A percentile compares a stretch with the other conserved stretches of the same genome.
Conservation (phyloP, 2,888 invertebrate genomes). For the Eretmocerus hayati region DNA sequence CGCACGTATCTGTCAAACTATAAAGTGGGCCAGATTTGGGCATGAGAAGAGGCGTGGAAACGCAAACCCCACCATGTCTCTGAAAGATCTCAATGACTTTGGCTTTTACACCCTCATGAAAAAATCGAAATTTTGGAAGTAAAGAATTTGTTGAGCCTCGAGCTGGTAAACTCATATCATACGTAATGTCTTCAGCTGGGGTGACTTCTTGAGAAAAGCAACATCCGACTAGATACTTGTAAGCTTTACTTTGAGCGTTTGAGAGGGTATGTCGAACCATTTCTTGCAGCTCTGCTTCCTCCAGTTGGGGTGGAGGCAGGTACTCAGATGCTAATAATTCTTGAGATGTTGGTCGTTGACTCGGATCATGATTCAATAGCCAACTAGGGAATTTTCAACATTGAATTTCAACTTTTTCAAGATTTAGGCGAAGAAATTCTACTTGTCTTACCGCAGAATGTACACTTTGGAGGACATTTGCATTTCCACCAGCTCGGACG, state of each 20-base stretch:
- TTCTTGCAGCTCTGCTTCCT: constrained; percentile 77
- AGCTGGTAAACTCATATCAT: constrained; percentile 59
- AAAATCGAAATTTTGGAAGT: constrained; percentile 23
- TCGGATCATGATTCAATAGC: constrained; percentile 80
- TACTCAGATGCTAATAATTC: constrained; percentile 76
- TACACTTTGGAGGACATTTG: constrained; percentile 55
- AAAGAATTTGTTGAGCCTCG: constrained; percentile 33
- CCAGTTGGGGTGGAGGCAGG: constrained; percentile 79
- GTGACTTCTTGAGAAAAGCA: constrained; percentile 56
- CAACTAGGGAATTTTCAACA: constrained; percentile 47
- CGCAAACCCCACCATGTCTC: constrained; percentile 71
- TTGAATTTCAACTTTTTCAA: not conserved
- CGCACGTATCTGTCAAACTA: constrained; percentile 57
- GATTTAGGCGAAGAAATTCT: not conserved
- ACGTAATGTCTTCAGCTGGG: constrained; percentile 71
- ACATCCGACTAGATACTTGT: constrained; percentile 61
- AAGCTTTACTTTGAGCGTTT: constrained; percentile 72
- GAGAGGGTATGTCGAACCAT: constrained; percentile 73
- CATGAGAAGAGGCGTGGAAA: constrained; percentile 73
- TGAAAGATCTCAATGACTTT: constrained; percentile 58
- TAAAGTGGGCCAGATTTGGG: constrained; percentile 60
- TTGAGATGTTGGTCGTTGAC: constrained; percentile 74
- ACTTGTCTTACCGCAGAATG: constrained; percentile 54
- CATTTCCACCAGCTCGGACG: constrained; percentile 57
- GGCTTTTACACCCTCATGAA: constrained; percentile 41